A percentile compares a stretch with the other conserved stretches of the same genome.
Conservation (phyloP, 92 coral and sea anemone genomes). For the Metridium senile region DNA sequence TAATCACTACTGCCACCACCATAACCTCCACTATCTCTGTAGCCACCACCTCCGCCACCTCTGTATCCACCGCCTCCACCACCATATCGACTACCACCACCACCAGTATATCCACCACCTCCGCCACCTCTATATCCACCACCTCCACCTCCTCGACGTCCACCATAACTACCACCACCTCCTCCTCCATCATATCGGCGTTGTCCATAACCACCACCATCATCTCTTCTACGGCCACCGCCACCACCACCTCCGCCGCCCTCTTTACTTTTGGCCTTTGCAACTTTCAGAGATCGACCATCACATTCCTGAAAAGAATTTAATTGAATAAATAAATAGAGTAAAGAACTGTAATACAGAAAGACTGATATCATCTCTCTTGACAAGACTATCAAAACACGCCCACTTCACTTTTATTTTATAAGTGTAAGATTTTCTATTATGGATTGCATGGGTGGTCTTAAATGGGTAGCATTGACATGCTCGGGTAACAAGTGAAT, state of each 20-base stretch:
- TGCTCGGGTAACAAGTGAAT: too few species aligned
- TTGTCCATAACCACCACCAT: conserved; percentile 3
- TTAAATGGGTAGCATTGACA: too few species aligned
- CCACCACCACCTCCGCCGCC: conserved; percentile 17
- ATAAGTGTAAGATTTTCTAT: too few species aligned
- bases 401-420: too few species aligned
- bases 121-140: conserved; percentile 4
- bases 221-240: conserved; percentile 17
- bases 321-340: too few species aligned
- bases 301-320: conserved; percentile 5
- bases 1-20: conserved; percentile 17
- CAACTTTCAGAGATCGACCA: conserved; percentile 8
- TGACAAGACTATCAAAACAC: too few species aligned
- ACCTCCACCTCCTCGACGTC: conserved; percentile 7
- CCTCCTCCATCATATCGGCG: conserved; percentile 11
- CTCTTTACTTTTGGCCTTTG: conserved; percentile 17
- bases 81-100: conserved; percentile 15
- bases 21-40: conserved; percentile 6
- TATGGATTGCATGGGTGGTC: too few species aligned
- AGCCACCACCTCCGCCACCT: conserved; percentile 11
- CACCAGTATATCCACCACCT: background rate
- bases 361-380: background rate
- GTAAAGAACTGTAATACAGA: background rate
- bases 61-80: conserved; percentile 16
- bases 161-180: conserved; percentile 9